Percentiles rank a stretch among this genome's conserved stretches.
phyloP scores from a whole-genome alignment of 2,113 vertebrate species.

The Sakesphorus luctuosus region DNA sequence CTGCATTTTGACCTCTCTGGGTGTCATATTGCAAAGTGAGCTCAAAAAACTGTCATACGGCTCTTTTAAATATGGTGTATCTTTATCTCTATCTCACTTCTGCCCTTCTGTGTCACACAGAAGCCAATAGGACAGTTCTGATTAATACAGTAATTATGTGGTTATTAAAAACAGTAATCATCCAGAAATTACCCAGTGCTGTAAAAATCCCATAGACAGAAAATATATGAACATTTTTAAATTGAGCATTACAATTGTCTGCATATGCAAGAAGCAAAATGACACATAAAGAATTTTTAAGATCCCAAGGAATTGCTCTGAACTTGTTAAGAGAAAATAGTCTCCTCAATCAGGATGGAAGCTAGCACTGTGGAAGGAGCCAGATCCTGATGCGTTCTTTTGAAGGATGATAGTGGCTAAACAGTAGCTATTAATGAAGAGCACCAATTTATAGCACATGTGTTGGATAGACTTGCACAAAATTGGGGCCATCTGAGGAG shows the following conservation, averaged over 20 bases:
- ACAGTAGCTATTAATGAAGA: constrained; percentile 78
- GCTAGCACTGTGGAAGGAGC: constrained; percentile 55
- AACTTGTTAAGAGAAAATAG: constrained; percentile 74
- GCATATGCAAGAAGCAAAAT: constrained; percentile 73
- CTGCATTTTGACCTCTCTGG: neutral
- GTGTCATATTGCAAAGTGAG: neutral
- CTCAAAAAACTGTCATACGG: neutral
- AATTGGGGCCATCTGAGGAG: constrained; percentile 54
- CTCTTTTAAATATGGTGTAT: constrained; percentile 28
- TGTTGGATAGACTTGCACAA: constrained; percentile 67
- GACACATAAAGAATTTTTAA: constrained; percentile 80
- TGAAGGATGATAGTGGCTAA: constrained; percentile 68
- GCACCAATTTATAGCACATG: constrained; percentile 71
- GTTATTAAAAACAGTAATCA: constrained; percentile 87
- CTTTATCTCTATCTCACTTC: constrained; percentile 71
- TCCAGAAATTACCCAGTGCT: constrained; percentile 76
- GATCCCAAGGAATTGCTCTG: constrained; percentile 73
- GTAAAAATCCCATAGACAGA: constrained; percentile 76
- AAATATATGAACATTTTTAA: constrained; percentile 81
- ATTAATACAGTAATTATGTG: constrained; percentile 82
- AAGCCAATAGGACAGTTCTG: constrained; percentile 77
- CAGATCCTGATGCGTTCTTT: constrained; percentile 64
- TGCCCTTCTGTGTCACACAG: constrained; percentile 71
- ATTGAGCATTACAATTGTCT: constrained; percentile 75
- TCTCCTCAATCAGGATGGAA: constrained; percentile 75